Base-by-base conservation (phyloP, 2,797 vertebrate genomes). In the Cyprinella venusta region DNA sequence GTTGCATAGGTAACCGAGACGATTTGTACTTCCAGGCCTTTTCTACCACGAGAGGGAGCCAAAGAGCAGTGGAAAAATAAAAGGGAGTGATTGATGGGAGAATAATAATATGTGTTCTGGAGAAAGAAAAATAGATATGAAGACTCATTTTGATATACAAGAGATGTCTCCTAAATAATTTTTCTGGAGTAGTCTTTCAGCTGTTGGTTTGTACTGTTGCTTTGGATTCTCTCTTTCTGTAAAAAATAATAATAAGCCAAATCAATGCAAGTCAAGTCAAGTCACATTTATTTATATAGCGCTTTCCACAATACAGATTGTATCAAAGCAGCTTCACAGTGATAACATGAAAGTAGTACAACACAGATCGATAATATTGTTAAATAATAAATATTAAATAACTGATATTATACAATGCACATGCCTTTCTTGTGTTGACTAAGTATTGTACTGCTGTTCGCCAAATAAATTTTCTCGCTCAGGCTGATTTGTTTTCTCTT, bases 391-490 rank as follows among this genome's bases (percentile, higher is more conserved):
- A n/a, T n/a, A n/a, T n/a, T n/a, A n/a, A n/a, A n/a, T n/a, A n/a
- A n/a, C n/a, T n/a, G n/a, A n/a, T n/a, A n/a, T n/a, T n/a, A n/a
- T n/a, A n/a, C n/a, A n/a, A n/a, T n/a, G n/a, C 68, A 15, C 42
- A 56, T 18, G 64, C 85, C 75, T 87, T 52, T 81, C 40, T 38
- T 85, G 88, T 91, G 91, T 89, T 90, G 90, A 91, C 89, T 81
- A n/a, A n/a, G n/a, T n/a, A n/a, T n/a, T n/a, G 88, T 90, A 86
- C 59, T 87, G 88, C 85, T 83, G 81, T 88, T 91, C 81, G 88
- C 82, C 89, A 86, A 92, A 91, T 93, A 91, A 90, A 89, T 91
- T 90, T 91, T 70, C 87, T 87, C 68, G 76, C 75, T 33, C 56
- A 83, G 88, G 88, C 88, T 91, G 90, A 89, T 85, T 33, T 21